Base-by-base conservation (phyloP, 2,888 invertebrate genomes). In the Leptinotarsa peninsularis region DNA sequence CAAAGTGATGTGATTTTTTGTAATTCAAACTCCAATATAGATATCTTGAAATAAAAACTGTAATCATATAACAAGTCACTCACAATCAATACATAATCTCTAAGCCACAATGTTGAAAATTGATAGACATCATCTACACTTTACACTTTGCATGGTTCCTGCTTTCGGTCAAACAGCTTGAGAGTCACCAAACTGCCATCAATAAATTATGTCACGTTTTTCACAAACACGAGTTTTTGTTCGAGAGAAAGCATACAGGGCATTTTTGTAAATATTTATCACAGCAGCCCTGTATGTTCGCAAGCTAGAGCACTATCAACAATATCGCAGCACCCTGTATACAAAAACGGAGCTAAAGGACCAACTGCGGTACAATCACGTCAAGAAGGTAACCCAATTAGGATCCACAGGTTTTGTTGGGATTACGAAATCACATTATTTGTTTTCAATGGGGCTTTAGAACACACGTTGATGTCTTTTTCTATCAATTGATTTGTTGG, bases 241-340 rank as follows among this genome's bases (percentile, higher is more conserved):
- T 21, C 60, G 49, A 15, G 21, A 63, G 17, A 18, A 60, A 72
- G 43, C 74, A 75, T 72, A 66, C 77, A 70, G 74, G 75, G 77
- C 63, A 56, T 49, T 58, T 17, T 13, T 54, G 23, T 21, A 21
- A 50, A 50, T 54, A 33, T 60, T 49, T 3, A 18, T 68, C 66
- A n/a, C 17, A 21, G 27, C 49, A 58, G 66, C 77, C 75, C 74
- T 74, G 77, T 77, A 77, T 77, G 68, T 78, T 75, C 56, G 73
- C 66, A 73, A 75, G 72, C 76, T 71, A 75, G 74, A 76, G 77
- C 77, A 79, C 79, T 75, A 72, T 74, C 73, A 67, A 66, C 60
- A 67, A 74, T 63, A 69, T 69, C 71, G 81, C 81, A 81, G 81
- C 81, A 81, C 81, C 79, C 80, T 79, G 77, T 80, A 77, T 63